A percentile compares a stretch with the other conserved stretches of the same genome.
phyloP scores from a whole-genome alignment of 2,113 vertebrate species.

The Heterocephalus glaber region DNA sequence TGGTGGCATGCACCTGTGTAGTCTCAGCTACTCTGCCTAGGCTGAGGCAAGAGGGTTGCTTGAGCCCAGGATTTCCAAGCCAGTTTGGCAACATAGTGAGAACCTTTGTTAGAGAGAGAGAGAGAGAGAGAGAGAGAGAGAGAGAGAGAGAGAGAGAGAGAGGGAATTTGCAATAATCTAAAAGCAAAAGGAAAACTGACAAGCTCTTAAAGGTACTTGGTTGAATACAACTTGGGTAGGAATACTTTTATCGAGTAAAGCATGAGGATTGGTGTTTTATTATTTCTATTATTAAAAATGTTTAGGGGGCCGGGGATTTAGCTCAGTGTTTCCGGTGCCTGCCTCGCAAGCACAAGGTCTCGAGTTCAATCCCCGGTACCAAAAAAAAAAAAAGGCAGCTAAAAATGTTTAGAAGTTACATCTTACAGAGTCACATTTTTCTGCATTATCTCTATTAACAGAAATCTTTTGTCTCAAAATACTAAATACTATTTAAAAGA shows the following conservation, averaged over 20 bases:
- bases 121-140: background rate
- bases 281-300: background rate
- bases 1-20: background rate
- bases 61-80: background rate
- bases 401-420: background rate
- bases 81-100: background rate
- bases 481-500: background rate
- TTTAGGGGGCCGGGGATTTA: too few species aligned
- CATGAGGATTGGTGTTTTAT: background rate
- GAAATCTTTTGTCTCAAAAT: background rate
- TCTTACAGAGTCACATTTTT: background rate
- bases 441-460: conserved; percentile 15
- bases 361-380: too few species aligned
- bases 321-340: too few species aligned
- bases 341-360: too few species aligned
- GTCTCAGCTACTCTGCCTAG: background rate
- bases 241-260: conserved; percentile 38
- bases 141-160: background rate
- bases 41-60: background rate
- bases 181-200: background rate
- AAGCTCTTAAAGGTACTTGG: background rate
- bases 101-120: background rate
- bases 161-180: background rate
- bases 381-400: too few species aligned
- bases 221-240: background rate